phyloP scores from a whole-genome alignment of 2,113 vertebrate genomes.

The Dicerorhinus sumatrensis region DNA sequence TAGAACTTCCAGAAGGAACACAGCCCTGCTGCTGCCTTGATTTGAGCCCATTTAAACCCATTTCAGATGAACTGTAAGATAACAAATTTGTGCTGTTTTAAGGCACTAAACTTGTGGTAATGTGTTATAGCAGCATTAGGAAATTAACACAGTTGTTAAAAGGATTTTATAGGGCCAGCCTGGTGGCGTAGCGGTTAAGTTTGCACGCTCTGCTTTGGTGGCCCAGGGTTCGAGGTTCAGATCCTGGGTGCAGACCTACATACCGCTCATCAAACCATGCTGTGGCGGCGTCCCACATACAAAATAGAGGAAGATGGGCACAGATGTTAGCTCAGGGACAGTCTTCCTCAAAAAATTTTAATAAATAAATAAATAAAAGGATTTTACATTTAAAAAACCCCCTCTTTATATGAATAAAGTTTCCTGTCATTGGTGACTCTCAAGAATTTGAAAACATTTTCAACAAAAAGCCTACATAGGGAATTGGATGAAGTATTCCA shows the following conservation, averaged over 20 bases:
- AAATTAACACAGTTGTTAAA: neutral
- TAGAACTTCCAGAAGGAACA: neutral
- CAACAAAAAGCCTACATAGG: neutral
- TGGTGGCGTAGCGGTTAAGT: too few species aligned
- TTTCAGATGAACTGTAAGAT: neutral
- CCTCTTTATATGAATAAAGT: neutral
- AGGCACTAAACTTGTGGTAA: neutral
- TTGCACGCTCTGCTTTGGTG: too few species aligned
- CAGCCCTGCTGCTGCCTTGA: neutral
- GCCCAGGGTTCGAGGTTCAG: too few species aligned
- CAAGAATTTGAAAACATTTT: slow-evolving; percentile 1
- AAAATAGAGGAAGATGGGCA: too few species aligned
- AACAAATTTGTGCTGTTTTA: neutral
- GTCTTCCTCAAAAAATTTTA: too few species aligned
- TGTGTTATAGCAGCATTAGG: neutral
- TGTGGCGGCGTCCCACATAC: too few species aligned
- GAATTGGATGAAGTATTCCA: neutral
- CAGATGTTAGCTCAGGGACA: too few species aligned
- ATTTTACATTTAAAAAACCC: neutral
- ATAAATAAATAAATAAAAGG: neutral
- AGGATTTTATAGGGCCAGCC: neutral
- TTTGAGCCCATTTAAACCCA: neutral
- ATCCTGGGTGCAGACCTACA: too few species aligned
- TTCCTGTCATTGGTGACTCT: neutral
- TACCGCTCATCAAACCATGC: too few species aligned